Percentiles rank a stretch among this genome's conserved stretches.
phyloP scores from a whole-genome alignment of 2,113 vertebrate genomes.

The Tetrax tetrax region DNA sequence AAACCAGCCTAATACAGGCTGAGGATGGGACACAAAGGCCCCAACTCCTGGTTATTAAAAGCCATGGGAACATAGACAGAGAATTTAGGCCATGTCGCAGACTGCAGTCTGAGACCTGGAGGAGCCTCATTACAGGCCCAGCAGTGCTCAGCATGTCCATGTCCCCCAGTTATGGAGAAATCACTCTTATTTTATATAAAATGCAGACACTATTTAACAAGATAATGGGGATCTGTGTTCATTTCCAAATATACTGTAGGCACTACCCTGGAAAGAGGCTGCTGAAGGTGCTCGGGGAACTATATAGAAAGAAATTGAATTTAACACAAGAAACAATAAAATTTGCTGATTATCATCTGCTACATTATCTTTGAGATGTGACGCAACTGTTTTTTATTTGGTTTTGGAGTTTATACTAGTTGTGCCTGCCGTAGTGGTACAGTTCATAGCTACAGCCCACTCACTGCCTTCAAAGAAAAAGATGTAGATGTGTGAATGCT shows the following conservation, averaged over 20 bases:
- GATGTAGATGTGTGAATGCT: not conserved
- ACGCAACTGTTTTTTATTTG: rapidly evolving
- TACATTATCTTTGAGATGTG: not conserved
- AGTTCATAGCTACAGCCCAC: not conserved
- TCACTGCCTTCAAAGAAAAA: not conserved
- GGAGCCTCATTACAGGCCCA: not conserved
- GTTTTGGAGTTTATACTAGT: not conserved
- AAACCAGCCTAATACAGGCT: not conserved
- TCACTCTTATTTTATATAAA: not conserved
- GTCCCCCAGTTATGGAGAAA: not conserved
- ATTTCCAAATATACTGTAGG: not conserved
- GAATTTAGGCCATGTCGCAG: not conserved
- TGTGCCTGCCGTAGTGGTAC: not conserved
- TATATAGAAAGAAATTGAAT: not conserved
- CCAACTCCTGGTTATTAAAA: not conserved
- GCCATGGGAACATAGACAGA: not conserved
- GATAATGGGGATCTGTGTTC: not conserved
- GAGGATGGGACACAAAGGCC: not conserved
- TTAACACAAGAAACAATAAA: not conserved
- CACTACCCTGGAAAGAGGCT: not conserved
- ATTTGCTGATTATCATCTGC: not conserved
- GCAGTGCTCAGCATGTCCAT: rapidly evolving
- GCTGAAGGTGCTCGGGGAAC: not conserved
- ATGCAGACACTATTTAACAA: not conserved
- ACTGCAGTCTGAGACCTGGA: not conserved